phyloP scores from a whole-genome alignment of 2,888 invertebrate genomes.

The Metallyticus violacea region DNA sequence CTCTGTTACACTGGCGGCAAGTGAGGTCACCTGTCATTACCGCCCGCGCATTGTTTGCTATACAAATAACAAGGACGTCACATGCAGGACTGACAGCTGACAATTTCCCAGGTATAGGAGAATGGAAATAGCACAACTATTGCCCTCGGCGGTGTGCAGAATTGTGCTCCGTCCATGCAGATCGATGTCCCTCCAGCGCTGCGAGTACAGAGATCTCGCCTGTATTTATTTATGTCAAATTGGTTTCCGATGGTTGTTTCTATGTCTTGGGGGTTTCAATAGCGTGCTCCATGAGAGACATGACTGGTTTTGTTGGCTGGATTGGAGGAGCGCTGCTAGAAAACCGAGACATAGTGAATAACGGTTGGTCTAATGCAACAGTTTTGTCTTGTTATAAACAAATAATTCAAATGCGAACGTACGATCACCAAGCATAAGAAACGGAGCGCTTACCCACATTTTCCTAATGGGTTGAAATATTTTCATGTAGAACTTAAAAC shows the following conservation, averaged over 20 bases:
- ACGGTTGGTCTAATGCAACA: too few species aligned
- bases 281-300: neutral
- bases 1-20: too few species aligned
- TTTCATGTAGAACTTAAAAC: too few species aligned
- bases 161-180: neutral
- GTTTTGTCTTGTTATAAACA: too few species aligned
- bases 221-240: neutral
- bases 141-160: neutral
- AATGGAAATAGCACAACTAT: neutral
- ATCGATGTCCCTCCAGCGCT: neutral
- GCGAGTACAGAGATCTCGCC: neutral
- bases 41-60: neutral
- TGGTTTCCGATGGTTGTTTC: neutral
- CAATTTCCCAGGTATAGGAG: neutral
- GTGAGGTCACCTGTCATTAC: neutral
- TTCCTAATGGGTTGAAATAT: too few species aligned
- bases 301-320: neutral
- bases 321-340: too few species aligned
- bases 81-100: neutral
- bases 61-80: neutral
- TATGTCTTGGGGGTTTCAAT: neutral
- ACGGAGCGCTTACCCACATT: too few species aligned
- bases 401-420: too few species aligned
- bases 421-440: too few species aligned
- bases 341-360: too few species aligned